These are phyloP conservation scores for Chionomys nivalis DNA, from an alignment of 2,113 vertebrate genomes.

Conservation along the genomic window DNA sequence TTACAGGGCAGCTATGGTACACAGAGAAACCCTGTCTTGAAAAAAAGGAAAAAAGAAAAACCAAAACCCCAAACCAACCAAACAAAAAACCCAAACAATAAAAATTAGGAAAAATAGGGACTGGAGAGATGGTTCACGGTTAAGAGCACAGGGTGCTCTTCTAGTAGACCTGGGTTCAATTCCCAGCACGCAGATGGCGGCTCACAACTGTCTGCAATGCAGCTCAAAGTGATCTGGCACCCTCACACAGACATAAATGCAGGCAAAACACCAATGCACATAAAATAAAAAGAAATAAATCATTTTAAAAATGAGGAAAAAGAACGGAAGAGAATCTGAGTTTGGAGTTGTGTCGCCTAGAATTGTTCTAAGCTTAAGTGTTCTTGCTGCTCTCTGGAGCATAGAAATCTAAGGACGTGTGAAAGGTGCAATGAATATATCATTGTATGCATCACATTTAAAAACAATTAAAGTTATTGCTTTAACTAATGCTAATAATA, in stretches of 20 bases:
- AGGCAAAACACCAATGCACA: neutral
- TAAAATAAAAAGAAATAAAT: neutral
- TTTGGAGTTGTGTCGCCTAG: neutral
- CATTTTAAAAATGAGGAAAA: neutral
- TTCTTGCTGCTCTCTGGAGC: neutral
- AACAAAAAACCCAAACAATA: neutral
- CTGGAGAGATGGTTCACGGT: neutral
- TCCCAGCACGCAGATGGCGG: neutral
- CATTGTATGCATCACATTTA: neutral
- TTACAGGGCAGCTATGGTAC: neutral
- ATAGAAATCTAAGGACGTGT: neutral
- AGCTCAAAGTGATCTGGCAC: neutral
- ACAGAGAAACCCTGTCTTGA: neutral
- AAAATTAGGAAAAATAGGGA: neutral
- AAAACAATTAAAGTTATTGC: conserved; percentile 1
- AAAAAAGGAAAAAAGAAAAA: neutral
- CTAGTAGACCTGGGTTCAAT: neutral
- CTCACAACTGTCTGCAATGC: neutral
- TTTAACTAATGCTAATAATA: neutral
- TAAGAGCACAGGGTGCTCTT: neutral
- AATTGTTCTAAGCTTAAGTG: neutral
- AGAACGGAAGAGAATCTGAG: too few relatives aligned
- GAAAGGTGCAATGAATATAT: neutral
- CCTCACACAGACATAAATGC: neutral
- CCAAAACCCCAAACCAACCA: neutral